These are phyloP conservation scores for Chloroclysta siterata DNA, from an alignment of 2,888 invertebrate genomes.

Conservation along the genomic window DNA sequence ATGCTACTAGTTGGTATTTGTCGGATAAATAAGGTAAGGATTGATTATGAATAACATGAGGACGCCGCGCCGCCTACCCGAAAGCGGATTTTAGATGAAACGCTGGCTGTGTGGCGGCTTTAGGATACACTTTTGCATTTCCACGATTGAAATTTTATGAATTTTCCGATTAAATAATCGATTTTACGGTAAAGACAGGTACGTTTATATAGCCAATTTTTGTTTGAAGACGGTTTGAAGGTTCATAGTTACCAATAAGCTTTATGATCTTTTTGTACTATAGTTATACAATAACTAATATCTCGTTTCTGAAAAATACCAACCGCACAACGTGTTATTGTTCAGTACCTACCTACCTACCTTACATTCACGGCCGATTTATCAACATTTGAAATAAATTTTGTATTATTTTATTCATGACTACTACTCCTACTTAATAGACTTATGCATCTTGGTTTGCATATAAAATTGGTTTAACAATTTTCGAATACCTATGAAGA, in stretches of 20 bases:
- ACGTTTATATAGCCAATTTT: background rate
- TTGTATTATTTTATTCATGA: too few species aligned
- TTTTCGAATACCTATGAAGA: too few species aligned
- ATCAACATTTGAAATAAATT: background rate
- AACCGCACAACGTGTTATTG: too few species aligned
- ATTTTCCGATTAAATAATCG: conserved; percentile 1
- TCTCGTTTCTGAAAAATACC: too few species aligned
- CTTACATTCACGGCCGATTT: background rate
- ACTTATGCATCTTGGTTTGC: too few species aligned
- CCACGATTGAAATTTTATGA: conserved; percentile 13
- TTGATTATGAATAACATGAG: background rate
- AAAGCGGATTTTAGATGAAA: background rate
- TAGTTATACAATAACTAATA: too few species aligned
- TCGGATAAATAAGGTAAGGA: background rate
- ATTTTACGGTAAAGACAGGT: conserved; percentile 14
- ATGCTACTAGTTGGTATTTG: conserved; percentile 11
- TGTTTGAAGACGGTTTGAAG: background rate
- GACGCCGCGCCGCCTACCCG: background rate
- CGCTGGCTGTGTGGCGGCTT: background rate
- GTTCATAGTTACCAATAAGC: background rate
- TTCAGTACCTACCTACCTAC: too few species aligned
- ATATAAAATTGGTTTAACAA: too few species aligned
- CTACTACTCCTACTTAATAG: too few species aligned
- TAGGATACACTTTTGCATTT: background rate
- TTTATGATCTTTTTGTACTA: too few species aligned